Base-by-base conservation (phyloP, 2,113 vertebrate species). In the Aphelocoma coerulescens region DNA sequence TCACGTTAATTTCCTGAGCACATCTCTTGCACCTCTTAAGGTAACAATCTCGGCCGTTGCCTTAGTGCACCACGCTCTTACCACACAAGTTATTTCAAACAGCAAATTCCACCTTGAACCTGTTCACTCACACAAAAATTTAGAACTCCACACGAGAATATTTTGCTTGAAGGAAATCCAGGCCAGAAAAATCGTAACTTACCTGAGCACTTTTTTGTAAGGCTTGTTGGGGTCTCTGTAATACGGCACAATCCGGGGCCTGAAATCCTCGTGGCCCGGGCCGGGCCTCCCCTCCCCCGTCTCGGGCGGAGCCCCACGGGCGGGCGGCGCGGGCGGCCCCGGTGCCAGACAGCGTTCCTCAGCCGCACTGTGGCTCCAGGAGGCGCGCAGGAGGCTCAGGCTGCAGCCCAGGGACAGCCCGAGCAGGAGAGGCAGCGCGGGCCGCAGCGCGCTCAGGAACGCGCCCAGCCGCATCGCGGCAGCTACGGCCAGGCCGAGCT, bases 141-240 rank as follows among this genome's bases (percentile, higher is more conserved):
- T 10, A 54, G 28, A 72, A 13, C 10, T 11, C 39, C 23, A 3
- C 0, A 5, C 0, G 0, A 1, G 7, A 16, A 10, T 9, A 10
- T 3, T 11, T 12, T 11, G 35, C 35, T 3, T 2, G 10, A 15
- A 26, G 11, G 6, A 68, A 75, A 48, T 19, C 7, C 12, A 2
- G 3, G 11, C 18, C 27, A 27, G 19, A 28, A 39, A 41, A 46
- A 30, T 3, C 3, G 13, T 10, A 8, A 41, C 95, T 98, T 91
- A 99, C 99, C 99, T 98, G 88, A 99, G 98, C 69, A 99, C 99
- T 93, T 99, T 99, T 96, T 99, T 99, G 96, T 99, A 98, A 13
- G 98, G 98, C 95, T 99, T 99, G 96, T 98, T 99, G 15, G 99
- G 99, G 71, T 99, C 99, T 71, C 98, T 98, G 95, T 98, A 98